Percentiles rank a stretch among this genome's conserved stretches.
Evolutionary conservation across 2,113 vertebrate species (phyloP).

Genomic region (Trogon melanurus): DNA sequence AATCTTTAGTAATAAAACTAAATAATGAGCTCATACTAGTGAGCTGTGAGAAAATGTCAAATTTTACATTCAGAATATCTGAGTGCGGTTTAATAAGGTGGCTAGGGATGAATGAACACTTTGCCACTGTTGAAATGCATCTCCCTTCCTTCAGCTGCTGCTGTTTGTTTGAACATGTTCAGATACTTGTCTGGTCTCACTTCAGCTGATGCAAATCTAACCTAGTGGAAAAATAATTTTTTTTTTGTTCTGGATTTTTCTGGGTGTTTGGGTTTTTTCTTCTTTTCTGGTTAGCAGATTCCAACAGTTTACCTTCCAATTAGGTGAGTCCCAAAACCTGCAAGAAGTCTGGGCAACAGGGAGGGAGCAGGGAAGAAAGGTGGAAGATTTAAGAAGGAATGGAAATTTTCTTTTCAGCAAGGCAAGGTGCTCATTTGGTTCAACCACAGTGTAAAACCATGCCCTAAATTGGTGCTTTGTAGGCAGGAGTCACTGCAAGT

Average conservation of each 20-base stretch:
- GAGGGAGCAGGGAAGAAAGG: not conserved
- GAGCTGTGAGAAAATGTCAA: not conserved
- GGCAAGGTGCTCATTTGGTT: not conserved
- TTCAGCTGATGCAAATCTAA: not conserved
- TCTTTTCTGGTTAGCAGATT: not conserved
- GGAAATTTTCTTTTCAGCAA: not conserved
- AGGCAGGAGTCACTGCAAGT: not conserved
- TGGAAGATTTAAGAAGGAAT: not conserved
- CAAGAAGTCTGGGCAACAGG: not conserved
- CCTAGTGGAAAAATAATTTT: not conserved
- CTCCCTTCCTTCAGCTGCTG: not conserved
- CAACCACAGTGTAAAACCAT: not conserved
- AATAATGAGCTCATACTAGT: conserved; percentile 2
- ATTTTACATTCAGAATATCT: not conserved
- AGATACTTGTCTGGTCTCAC: not conserved
- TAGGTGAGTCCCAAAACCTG: not conserved
- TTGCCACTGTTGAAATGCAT: not conserved
- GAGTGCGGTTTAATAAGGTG: not conserved
- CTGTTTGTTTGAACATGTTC: not conserved
- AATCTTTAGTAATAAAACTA: conserved; percentile 16
- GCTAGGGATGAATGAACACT: not conserved
- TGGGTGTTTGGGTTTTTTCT: not conserved
- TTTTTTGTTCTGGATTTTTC: not conserved
- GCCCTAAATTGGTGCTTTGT: conserved; percentile 13
- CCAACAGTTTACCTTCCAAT: not conserved